These are phyloP conservation scores for Pseudobourletiella spinata DNA, from an alignment of 1,140 invertebrate genomes.

Conservation along the genomic window DNA sequence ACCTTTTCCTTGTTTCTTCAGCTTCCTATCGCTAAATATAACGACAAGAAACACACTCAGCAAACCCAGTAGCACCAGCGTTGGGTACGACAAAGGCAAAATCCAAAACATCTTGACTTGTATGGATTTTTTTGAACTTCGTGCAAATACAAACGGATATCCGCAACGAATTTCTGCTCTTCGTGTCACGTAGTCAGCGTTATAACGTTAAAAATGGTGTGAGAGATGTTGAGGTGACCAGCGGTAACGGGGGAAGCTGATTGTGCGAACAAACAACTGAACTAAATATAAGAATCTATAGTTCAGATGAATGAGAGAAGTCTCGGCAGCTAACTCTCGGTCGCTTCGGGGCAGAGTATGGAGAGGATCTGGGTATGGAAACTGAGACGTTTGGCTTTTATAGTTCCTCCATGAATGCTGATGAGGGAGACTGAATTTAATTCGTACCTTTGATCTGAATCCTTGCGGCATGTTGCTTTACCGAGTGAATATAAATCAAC, in stretches of 20 bases:
- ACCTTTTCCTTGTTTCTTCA: conserved; percentile 14
- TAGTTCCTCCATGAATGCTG: neutral
- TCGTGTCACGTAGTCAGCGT: no score
- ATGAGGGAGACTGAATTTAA: neutral
- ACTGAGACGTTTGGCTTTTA: neutral
- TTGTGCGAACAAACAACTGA: neutral
- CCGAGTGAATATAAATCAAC: no score
- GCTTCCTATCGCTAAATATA: conserved; percentile 16
- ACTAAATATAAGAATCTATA: neutral
- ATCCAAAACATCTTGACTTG: conserved; percentile 10
- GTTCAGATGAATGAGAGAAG: neutral
- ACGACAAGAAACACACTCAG: conserved; percentile 5
- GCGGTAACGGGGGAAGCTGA: neutral
- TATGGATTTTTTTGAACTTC: no score
- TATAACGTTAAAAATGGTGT: neutral
- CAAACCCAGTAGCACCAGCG: conserved; percentile 12
- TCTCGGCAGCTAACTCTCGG: neutral
- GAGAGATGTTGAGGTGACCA: neutral
- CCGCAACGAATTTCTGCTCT: no score
- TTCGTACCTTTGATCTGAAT: neutral
- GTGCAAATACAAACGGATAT: no score
- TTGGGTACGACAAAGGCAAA: conserved; percentile 14
- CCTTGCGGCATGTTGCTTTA: neutral
- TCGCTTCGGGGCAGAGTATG: neutral
- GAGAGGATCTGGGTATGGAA: neutral